A percentile compares a stretch with the other conserved stretches of the same genome.
Evolutionary conservation across 2,113 vertebrate genomes (phyloP).

Genomic region (Raphicerus campestris): DNA sequence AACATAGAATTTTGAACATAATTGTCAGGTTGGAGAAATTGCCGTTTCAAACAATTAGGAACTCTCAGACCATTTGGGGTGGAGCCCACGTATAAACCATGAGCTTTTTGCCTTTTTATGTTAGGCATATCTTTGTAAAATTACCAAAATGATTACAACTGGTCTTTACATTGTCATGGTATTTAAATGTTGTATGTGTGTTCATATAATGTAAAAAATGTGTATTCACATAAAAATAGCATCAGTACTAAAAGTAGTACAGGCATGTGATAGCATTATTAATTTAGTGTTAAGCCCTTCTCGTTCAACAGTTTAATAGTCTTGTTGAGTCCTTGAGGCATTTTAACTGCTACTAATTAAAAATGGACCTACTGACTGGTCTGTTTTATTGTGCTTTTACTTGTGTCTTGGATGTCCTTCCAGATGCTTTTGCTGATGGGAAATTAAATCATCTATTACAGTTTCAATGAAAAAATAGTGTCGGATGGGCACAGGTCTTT

Average conservation of each 20-base stretch:
- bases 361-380: not conserved
- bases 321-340: not conserved
- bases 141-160: not conserved
- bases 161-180: not conserved
- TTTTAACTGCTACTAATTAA: constrained; percentile 6
- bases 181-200: not conserved
- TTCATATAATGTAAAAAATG: not conserved
- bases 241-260: not conserved
- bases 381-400: not conserved
- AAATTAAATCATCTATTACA: not conserved
- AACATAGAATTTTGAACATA: not conserved
- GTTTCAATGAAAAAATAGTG: not conserved
- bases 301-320: not conserved
- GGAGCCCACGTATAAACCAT: not conserved
- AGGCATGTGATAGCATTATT: not conserved
- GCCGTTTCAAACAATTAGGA: not conserved
- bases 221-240: not conserved
- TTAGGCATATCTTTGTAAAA: not conserved
- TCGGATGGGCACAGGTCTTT: not conserved
- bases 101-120: not conserved
- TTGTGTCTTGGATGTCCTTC: not conserved
- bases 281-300: not conserved
- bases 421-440: not conserved
- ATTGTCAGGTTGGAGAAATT: not conserved
- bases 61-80: not conserved